Base-by-base conservation (phyloP, 2,113 vertebrate species). In the Blennius ocellaris region DNA sequence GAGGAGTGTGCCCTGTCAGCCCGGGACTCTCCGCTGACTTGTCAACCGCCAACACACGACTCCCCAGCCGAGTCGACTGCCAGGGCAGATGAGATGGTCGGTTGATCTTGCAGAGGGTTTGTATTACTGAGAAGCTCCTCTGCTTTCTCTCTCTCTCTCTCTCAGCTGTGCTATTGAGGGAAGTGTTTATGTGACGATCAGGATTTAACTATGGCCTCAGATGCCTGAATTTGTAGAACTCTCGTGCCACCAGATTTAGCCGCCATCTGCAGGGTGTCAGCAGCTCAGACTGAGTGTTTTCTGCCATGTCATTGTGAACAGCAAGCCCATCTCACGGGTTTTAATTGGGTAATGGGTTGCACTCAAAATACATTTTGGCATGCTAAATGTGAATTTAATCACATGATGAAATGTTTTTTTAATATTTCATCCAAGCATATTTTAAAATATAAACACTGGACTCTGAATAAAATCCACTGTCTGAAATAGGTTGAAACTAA, bases 21-120 rank as follows among this genome's bases (percentile, higher is more conserved):
- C 67, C 66, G 7, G 67, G 69, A 78, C 68, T 82, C 78, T 81
- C 52, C 62, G 12, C 51, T 50, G 59, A 85, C 78, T 78, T 62
- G 61, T 89, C 82, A 82, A 44, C 62, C 9, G 6, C 76, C 49
- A 62, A 78, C 85, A 70, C 80, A 85, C 79, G 84, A 72, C 69
- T 81, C 80, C 64, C 68, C 36, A 37, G 47, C 69, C 57, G 52
- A 70, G 82, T 80, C 83, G 79, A 86, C 71, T 86, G 82, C 82
- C 83, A 80, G 70, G 70, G 45, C 82, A 70, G 63, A 88, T 84
- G 81, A 90, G 69, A 84, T 80, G 80, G 77, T 81, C 14, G 54
- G 74, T 57, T 88, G 84, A 83, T 84, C 78, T 70, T 37, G 39
- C 37, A 16, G 41, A 71, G 68, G 84, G 69, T 76, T 92, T 80